These are phyloP conservation scores for Drosophila pegasa DNA, from an alignment of 2,888 invertebrate genomes.

Conservation along the genomic window DNA sequence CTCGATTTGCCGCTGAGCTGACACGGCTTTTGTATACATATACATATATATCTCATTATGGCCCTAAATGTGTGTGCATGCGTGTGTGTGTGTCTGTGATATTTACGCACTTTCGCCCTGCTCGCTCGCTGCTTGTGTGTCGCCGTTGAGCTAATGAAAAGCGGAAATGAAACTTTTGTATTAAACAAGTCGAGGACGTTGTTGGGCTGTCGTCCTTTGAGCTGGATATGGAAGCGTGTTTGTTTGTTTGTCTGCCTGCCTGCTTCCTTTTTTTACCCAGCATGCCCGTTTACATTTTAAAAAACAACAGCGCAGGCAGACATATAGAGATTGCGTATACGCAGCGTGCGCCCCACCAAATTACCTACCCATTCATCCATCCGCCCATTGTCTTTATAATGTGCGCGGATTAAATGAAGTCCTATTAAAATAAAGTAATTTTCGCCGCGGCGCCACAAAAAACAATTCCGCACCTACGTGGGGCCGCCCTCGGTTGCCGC, in stretches of 20 bases:
- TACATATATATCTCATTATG: conserved; percentile 71
- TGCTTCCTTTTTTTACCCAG: conserved; percentile 49
- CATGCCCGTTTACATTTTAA: conserved; percentile 66
- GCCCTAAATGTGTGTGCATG: conserved; percentile 55
- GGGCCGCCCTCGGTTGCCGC: conserved; percentile 33
- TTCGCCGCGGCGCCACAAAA: conserved; percentile 53
- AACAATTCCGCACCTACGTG: conserved; percentile 40
- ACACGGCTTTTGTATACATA: conserved; percentile 61
- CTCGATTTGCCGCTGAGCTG: conserved; percentile 69
- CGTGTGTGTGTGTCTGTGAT: conserved; percentile 39
- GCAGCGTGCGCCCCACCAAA: conserved; percentile 64
- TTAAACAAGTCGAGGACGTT: conserved; percentile 64
- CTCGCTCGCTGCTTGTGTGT: too few relatives aligned
- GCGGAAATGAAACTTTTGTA: conserved; percentile 80
- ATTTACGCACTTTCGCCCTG: conserved; percentile 75
- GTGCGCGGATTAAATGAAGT: conserved; percentile 76
- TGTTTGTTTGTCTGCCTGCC: conserved; percentile 62
- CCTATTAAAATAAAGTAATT: conserved; percentile 79
- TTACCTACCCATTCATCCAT: conserved; percentile 51
- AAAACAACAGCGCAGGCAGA: conserved; percentile 41
- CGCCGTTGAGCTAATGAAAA: conserved; percentile 78
- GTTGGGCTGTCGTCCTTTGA: conserved; percentile 6
- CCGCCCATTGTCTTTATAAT: conserved; percentile 54
- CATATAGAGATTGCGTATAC: conserved; percentile 69
- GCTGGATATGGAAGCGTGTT: conserved; percentile 44